Evolutionary conservation across 1,140 invertebrate species (phyloP).

Genomic region (Orchesella cincta): DNA sequence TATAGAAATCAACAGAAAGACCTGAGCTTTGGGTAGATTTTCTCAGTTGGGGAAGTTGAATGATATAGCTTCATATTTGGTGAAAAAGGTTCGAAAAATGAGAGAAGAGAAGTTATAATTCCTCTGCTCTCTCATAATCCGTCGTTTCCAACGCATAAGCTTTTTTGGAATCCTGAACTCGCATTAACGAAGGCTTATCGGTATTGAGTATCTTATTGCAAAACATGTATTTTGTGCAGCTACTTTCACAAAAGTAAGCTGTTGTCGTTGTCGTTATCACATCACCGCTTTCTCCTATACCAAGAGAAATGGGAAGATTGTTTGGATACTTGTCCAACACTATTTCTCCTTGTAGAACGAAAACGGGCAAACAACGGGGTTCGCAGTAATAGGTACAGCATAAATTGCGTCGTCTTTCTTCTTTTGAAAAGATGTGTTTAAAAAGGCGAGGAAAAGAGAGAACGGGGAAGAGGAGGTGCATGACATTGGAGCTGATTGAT

Average conservation of each 20-base stretch:
- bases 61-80: no score
- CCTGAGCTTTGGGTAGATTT: no score
- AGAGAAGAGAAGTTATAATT: no score
- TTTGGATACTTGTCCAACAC: background rate
- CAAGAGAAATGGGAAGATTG: background rate
- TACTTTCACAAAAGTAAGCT: background rate
- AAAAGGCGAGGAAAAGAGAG: background rate
- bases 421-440: background rate
- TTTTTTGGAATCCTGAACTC: no score
- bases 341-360: background rate
- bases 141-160: no score
- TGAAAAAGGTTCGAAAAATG: no score
- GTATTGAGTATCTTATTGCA: no score
- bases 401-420: background rate
- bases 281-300: background rate
- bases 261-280: background rate
- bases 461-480: conserved; percentile 18
- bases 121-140: no score
- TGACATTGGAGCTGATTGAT: conserved; percentile 14
- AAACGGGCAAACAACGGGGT: background rate
- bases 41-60: no score
- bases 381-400: background rate
- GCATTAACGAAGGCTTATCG: no score
- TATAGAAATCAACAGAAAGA: no score
- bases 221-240: no score